Conservation (phyloP, 2,113 vertebrate genomes). For the Polypterus bichir region DNA sequence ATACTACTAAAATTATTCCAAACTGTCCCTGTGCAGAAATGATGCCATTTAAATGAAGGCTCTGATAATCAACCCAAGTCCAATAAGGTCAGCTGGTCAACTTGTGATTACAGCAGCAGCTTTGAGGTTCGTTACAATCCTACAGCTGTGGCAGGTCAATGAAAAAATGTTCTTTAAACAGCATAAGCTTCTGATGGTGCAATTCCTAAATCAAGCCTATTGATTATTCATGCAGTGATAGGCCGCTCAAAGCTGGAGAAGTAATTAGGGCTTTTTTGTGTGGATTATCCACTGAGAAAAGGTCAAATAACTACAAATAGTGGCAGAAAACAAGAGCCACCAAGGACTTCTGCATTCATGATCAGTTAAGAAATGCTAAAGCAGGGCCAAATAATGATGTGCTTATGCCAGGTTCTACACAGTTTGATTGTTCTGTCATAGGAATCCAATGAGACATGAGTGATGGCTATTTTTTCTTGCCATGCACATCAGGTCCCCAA, state of each 20-base stretch:
- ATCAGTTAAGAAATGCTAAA: slow-evolving; percentile 67
- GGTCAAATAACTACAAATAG: slow-evolving; percentile 90
- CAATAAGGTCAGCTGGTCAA: slow-evolving; percentile 54
- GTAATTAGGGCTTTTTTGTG: slow-evolving; percentile 98
- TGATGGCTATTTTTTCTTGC: slow-evolving; percentile 59
- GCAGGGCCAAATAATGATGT: slow-evolving; percentile 69
- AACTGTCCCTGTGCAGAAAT: slow-evolving; percentile 16
- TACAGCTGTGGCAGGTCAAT: slow-evolving; percentile 62
- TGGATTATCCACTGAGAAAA: slow-evolving; percentile 96
- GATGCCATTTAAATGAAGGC: slow-evolving; percentile 28
- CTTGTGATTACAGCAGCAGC: slow-evolving; percentile 61
- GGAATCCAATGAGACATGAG: slow-evolving; percentile 69
- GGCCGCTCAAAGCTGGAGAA: slow-evolving; percentile 76
- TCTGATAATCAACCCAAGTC: slow-evolving; percentile 42
- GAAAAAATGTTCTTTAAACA: slow-evolving; percentile 67
- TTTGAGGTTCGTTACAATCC: slow-evolving; percentile 49
- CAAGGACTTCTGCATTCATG: slow-evolving; percentile 55
- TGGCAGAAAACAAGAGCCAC: slow-evolving; percentile 67
- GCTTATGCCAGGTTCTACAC: slow-evolving; percentile 62
- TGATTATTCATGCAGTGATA: slow-evolving; percentile 80
- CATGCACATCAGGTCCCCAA: slow-evolving; percentile 53
- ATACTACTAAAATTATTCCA: slow-evolving; percentile 9
- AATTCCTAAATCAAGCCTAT: slow-evolving; percentile 83
- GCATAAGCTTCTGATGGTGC: slow-evolving; percentile 72
- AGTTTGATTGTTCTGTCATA: slow-evolving; percentile 69